Conservation (phyloP, 1,140 invertebrate species). For the Laupala kohalensis region DNA sequence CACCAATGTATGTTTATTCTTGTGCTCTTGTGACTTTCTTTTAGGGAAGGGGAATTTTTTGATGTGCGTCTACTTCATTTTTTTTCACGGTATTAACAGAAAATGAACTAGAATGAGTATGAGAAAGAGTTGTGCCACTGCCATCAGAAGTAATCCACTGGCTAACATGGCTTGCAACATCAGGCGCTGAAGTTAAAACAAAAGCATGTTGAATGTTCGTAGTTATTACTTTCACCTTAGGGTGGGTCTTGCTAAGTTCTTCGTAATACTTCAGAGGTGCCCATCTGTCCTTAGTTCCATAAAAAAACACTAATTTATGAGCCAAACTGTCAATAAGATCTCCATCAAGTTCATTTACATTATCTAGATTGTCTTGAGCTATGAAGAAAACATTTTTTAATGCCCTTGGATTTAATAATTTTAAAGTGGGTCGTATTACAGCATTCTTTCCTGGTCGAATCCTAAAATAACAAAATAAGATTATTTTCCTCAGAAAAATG, state of each 20-base stretch:
- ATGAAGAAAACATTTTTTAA: slow-evolving; percentile 41
- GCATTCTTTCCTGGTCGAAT: slow-evolving; percentile 21
- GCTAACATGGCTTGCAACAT: slow-evolving; percentile 44
- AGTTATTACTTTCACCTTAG: slow-evolving; percentile 45
- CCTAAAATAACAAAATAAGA: slow-evolving; percentile 36
- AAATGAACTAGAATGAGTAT: too few relatives aligned
- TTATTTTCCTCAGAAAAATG: slow-evolving; percentile 29
- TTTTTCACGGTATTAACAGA: too few relatives aligned
- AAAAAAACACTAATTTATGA: slow-evolving; percentile 55
- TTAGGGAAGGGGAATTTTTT: too few relatives aligned
- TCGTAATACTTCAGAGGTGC: slow-evolving; percentile 50
- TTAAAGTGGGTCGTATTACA: slow-evolving; percentile 29
- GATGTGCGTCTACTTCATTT: too few relatives aligned
- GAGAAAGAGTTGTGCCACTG: too few relatives aligned
- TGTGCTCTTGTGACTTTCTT: too few relatives aligned
- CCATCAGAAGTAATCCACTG: neutral
- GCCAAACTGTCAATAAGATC: slow-evolving; percentile 32
- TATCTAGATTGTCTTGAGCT: slow-evolving; percentile 47
- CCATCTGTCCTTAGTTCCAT: slow-evolving; percentile 62
- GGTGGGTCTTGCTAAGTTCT: slow-evolving; percentile 42
- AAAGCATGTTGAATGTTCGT: slow-evolving; percentile 60
- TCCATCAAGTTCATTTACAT: slow-evolving; percentile 41
- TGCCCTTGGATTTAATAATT: slow-evolving; percentile 36
- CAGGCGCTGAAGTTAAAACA: slow-evolving; percentile 45
- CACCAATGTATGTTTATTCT: too few relatives aligned